Evolutionary conservation across 2,888 invertebrate species (phyloP).

Genomic region (Zygaena filipendulae): DNA sequence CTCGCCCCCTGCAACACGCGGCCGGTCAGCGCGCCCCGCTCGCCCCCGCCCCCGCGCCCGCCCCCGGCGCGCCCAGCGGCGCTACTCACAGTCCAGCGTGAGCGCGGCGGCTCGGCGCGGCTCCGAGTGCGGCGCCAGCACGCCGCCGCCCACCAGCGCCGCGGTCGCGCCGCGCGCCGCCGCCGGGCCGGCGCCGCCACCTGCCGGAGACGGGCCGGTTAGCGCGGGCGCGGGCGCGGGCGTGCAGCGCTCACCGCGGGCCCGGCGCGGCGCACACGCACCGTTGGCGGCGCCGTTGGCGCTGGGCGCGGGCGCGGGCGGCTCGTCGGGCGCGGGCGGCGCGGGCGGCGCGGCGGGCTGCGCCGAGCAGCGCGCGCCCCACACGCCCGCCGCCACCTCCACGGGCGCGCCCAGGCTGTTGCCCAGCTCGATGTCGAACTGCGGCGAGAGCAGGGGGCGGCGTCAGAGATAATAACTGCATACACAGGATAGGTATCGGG

Average conservation of each 20-base stretch:
- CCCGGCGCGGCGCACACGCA: conserved; percentile 6
- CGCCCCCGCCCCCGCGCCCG: conserved; percentile 15
- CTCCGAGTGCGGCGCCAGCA: conserved; percentile 28
- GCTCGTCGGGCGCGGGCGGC: conserved; percentile 18
- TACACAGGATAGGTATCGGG: no score
- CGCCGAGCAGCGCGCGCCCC: conserved; percentile 24
- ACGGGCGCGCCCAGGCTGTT: conserved; percentile 29
- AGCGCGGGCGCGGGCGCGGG: neutral
- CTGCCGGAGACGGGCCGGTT: no score
- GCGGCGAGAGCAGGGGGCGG: conserved; percentile 9
- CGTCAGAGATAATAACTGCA: no score
- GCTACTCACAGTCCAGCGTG: conserved; percentile 22
- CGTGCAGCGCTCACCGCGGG: neutral
- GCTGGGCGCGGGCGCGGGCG: conserved; percentile 15
- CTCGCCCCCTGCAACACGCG: conserved; percentile 7
- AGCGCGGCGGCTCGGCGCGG: conserved; percentile 25
- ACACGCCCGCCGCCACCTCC: conserved; percentile 25
- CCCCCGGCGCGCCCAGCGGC: conserved; percentile 29
- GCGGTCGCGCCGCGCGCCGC: conserved; percentile 29
- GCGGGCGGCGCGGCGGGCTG: conserved; percentile 15
- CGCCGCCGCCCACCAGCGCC: conserved; percentile 25
- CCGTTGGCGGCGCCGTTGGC: conserved; percentile 20
- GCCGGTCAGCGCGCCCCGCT: conserved; percentile 5
- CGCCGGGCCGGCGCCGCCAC: conserved; percentile 19
- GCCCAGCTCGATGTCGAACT: conserved; percentile 34